Percentiles rank a stretch among this genome's conserved stretches.
Evolutionary conservation across 2,113 vertebrate species (phyloP).

Genomic region (Tragulus kanchil): DNA sequence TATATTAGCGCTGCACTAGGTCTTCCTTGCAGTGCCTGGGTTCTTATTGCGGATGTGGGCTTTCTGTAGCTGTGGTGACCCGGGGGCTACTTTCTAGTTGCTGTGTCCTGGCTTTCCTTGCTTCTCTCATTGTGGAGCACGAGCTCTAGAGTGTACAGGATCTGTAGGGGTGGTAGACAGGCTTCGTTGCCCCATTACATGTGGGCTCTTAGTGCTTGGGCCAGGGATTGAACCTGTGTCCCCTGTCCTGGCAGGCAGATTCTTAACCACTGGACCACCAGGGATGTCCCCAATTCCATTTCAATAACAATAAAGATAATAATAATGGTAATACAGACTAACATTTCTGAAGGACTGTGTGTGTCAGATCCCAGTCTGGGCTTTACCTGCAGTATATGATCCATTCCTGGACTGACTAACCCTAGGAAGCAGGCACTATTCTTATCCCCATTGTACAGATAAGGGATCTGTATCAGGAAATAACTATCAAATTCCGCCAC

Average conservation of each 20-base stretch:
- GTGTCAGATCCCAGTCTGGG: not conserved
- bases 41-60: not conserved
- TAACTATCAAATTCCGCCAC: not conserved
- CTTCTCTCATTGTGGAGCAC: not conserved
- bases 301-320: not conserved
- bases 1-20: not conserved
- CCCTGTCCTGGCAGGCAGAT: not conserved
- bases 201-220: not conserved
- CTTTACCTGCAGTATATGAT: too few species aligned
- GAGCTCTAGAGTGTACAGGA: not conserved
- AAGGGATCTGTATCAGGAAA: not conserved
- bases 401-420: not conserved
- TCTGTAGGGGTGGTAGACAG: not conserved
- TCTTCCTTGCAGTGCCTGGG: rapidly evolving
- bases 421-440: too few species aligned
- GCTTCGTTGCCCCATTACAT: not conserved
- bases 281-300: not conserved
- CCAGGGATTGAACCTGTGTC: not conserved
- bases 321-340: not conserved
- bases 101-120: rapidly evolving
- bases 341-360: not conserved
- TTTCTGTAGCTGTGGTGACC: not conserved
- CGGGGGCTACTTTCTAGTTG: not conserved
- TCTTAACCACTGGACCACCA: not conserved
- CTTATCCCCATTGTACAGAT: not conserved